Percentiles rank a stretch among this genome's conserved stretches.
Conservation (phyloP, 2,888 invertebrate species). For the Pheosia gnoma region DNA sequence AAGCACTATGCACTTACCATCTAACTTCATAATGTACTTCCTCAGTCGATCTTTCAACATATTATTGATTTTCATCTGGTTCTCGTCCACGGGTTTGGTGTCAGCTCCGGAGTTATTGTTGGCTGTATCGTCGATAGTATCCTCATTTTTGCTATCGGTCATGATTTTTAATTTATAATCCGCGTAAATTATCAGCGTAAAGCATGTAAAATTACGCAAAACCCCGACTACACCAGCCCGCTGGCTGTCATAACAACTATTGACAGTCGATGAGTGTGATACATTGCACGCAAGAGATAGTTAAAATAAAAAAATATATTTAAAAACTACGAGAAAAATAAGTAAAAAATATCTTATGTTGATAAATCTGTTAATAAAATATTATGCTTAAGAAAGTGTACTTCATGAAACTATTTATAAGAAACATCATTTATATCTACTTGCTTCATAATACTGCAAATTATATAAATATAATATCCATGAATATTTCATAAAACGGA, state of each 20-base stretch:
- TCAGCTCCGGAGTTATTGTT: slow-evolving; percentile 51
- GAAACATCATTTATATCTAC: too few relatives aligned
- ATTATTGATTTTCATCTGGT: slow-evolving; percentile 59
- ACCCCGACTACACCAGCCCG: too few relatives aligned
- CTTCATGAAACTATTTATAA: too few relatives aligned
- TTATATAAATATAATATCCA: too few relatives aligned
- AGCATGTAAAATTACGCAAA: not conserved
- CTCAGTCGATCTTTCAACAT: slow-evolving; percentile 77
- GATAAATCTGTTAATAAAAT: too few relatives aligned
- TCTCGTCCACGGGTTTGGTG: slow-evolving; percentile 47
- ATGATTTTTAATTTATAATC: slow-evolving; percentile 35
- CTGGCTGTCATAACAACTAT: not conserved
- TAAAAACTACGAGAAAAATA: not conserved
- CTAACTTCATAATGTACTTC: slow-evolving; percentile 78
- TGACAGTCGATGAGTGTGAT: not conserved
- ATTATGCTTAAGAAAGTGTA: too few relatives aligned
- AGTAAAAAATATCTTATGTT: too few relatives aligned
- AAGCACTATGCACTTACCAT: slow-evolving; percentile 57
- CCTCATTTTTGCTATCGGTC: slow-evolving; percentile 46
- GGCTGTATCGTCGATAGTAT: slow-evolving; percentile 45
- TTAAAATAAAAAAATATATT: not conserved
- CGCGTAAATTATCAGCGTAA: slow-evolving; percentile 9
- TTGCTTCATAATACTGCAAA: too few relatives aligned
- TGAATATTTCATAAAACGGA: slow-evolving; percentile 15
- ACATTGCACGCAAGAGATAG: not conserved